These are phyloP conservation scores for Alca torda DNA, from an alignment of 2,797 vertebrate species.

Conservation along the genomic window DNA sequence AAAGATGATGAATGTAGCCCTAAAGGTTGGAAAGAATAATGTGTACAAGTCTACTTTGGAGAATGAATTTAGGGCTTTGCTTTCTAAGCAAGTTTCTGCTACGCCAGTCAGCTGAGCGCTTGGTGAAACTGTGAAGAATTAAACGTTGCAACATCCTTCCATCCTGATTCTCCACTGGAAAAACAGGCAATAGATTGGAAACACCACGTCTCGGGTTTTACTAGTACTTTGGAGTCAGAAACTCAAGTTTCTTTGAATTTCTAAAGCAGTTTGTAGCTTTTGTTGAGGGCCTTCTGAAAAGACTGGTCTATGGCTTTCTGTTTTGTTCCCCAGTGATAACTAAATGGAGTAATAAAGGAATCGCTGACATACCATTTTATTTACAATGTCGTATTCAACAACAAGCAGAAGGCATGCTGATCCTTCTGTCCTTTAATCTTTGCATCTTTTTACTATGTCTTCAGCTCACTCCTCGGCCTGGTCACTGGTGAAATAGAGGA, in stretches of 20 bases:
- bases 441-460: background rate
- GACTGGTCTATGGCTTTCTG: background rate
- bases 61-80: background rate
- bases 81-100: conserved; percentile 54
- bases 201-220: background rate
- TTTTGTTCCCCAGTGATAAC: conserved; percentile 15
- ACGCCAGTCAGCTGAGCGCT: background rate
- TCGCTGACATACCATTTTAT: background rate
- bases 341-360: conserved; percentile 19
- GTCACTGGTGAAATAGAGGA: background rate
- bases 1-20: conserved; percentile 43
- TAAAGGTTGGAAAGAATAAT: conserved; percentile 38
- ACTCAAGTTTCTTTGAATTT: background rate
- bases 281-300: background rate
- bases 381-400: background rate
- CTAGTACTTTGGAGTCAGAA: background rate
- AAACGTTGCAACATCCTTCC: conserved; percentile 20
- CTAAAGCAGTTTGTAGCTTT: conserved; percentile 2
- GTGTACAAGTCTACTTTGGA: background rate
- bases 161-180: background rate
- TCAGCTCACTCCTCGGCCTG: background rate
- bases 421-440: background rate
- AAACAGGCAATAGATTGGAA: background rate
- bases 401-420: background rate
- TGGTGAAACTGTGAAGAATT: conserved; percentile 15